A percentile compares a stretch with the other conserved stretches of the same genome.
Evolutionary conservation across 2,888 invertebrate species (phyloP).

Genomic region (Melanophora roralis): DNA sequence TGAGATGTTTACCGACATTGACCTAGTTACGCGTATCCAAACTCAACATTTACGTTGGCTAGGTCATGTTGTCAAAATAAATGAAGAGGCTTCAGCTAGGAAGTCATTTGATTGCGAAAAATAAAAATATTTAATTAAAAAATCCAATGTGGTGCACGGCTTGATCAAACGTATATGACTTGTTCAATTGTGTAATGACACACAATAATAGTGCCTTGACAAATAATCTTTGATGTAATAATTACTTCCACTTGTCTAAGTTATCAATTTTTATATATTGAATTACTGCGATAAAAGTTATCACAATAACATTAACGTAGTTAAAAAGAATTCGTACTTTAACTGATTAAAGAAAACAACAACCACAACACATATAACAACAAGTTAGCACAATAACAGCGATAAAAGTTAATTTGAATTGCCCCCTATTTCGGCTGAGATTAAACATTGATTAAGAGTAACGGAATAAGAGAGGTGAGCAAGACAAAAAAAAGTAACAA

Average conservation of each 20-base stretch:
- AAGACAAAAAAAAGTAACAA: neutral
- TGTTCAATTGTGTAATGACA: too few species aligned
- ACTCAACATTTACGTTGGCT: too few species aligned
- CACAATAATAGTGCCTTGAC: too few species aligned
- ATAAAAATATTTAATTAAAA: too few species aligned
- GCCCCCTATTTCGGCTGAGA: slow-evolving; percentile 42
- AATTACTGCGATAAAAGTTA: neutral
- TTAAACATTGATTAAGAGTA: slow-evolving; percentile 31
- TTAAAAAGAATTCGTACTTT: neutral
- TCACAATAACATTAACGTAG: neutral
- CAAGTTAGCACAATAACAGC: slow-evolving; percentile 15
- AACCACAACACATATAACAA: neutral
- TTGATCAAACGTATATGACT: too few species aligned
- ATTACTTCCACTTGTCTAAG: neutral
- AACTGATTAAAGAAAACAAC: neutral
- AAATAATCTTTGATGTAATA: neutral
- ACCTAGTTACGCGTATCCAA: too few species aligned
- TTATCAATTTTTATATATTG: neutral
- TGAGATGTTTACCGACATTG: too few species aligned
- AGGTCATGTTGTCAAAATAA: too few species aligned
- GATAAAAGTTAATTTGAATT: slow-evolving; percentile 54
- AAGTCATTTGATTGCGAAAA: too few species aligned
- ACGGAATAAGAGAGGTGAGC: neutral
- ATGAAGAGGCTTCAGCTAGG: too few species aligned
- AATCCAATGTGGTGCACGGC: too few species aligned